Evolutionary conservation across 2,113 vertebrate genomes (phyloP).

Genomic region (Megaleporinus macrocephalus): DNA sequence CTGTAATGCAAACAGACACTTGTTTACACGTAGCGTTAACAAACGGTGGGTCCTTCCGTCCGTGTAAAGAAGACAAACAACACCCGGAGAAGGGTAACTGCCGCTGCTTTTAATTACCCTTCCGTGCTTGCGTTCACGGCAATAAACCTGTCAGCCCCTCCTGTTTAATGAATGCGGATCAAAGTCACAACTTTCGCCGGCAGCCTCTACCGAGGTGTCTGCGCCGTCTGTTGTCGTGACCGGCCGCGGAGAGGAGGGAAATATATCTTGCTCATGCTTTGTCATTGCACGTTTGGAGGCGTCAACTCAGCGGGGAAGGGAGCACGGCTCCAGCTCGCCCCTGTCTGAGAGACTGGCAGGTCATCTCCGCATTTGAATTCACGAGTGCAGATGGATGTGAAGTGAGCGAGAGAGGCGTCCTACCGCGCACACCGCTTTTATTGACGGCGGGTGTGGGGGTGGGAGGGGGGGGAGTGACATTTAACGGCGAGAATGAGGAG

Average conservation of each 20-base stretch:
- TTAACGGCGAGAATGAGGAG: constrained; percentile 60
- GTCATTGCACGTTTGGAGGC: constrained; percentile 54
- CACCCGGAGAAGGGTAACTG: constrained; percentile 61
- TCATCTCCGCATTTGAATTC: constrained; percentile 67
- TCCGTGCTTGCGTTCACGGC: constrained; percentile 66
- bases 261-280: constrained; percentile 55
- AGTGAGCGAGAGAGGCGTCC: constrained; percentile 59
- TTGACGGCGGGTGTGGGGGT: constrained; percentile 60
- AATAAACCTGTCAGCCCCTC: constrained; percentile 64
- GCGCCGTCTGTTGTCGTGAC: constrained; percentile 25
- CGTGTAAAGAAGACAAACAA: constrained; percentile 66
- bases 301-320: constrained; percentile 43
- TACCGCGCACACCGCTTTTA: constrained; percentile 58
- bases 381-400: constrained; percentile 63
- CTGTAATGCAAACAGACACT: constrained; percentile 64
- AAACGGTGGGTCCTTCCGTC: constrained; percentile 60
- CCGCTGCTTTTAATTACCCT: constrained; percentile 74
- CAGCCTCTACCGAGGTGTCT: constrained; percentile 54
- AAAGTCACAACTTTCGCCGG: constrained; percentile 65
- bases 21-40: constrained; percentile 69
- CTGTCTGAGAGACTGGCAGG: constrained; percentile 54
- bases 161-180: constrained; percentile 66
- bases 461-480: constrained; percentile 68
- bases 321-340: constrained; percentile 49
- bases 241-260: constrained; percentile 52